Percentiles rank a stretch among this genome's conserved stretches.
Conservation (phyloP, 2,797 vertebrate genomes). For the Masticophis lateralis region DNA sequence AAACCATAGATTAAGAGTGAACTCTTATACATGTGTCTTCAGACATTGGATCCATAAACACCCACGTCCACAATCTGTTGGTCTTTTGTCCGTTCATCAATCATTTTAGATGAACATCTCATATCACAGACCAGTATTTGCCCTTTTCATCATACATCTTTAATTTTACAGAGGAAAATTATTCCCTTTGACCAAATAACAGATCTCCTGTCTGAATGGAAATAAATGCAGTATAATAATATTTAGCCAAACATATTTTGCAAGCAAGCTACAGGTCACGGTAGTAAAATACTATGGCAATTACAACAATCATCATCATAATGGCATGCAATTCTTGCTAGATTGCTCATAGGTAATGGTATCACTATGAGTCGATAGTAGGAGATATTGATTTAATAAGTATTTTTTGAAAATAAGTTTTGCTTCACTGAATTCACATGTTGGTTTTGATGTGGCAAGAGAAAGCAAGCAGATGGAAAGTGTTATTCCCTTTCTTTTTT, state of each 20-base stretch:
- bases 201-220: conserved; percentile 13
- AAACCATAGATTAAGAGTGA: background rate
- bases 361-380: conserved; percentile 15
- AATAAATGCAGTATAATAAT: conserved; percentile 3
- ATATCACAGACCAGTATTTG: background rate
- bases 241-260: conserved; percentile 8
- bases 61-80: background rate
- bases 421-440: conserved; percentile 25
- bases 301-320: background rate
- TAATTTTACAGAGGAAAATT: background rate
- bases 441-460: conserved; percentile 15
- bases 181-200: conserved; percentile 5
- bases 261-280: background rate
- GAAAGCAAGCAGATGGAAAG: conserved; percentile 23
- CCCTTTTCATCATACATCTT: background rate
- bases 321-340: background rate
- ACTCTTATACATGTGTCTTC: background rate
- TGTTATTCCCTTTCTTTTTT: background rate
- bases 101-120: background rate
- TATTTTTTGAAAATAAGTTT: conserved; percentile 39
- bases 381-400: background rate
- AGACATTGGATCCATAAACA: background rate
- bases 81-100: background rate
- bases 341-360: background rate
- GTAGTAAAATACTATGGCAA: conserved; percentile 6